Base-by-base conservation (phyloP, 2,888 invertebrate species). In the Athalia rosae region DNA sequence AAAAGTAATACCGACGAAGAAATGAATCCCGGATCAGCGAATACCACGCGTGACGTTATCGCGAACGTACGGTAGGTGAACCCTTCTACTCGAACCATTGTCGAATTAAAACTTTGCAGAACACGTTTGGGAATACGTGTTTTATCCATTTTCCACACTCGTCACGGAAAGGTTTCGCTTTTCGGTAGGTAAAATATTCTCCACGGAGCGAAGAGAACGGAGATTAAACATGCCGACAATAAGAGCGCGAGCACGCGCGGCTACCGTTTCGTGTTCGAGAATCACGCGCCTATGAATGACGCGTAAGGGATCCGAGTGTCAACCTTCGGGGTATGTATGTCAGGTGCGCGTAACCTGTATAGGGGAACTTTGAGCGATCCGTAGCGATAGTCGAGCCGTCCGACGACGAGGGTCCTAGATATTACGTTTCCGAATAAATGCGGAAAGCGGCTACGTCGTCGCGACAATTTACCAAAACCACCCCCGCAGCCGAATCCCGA, bases 231-330 rank as follows among this genome's bases (percentile, higher is more conserved):
- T 45, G 13, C 58, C 13, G 58, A 45, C 58, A 15, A 69, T 48
- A 67, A n/a, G 4, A 11, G 4, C n/a, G 9, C 5, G 41, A 50
- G 67, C 43, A 58, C 69, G 45, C 45, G n/a, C 13, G 69, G 58
- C 69, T 58, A 71, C 45, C 41, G 71, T 71, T 56, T 41, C 45
- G 69, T 71, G 69, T 71, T 58, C 71, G 45, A 71, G 71, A 56
- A 71, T 71, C 58, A 71, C 58, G 45, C 5, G 41, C 5, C 11
- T 5, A 11, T 67, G 67, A 67, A 67, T 67, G 67, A 67, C 67
- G 67, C 28, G 50, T 28, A 67, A 67, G 67, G 53, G 41, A 50
- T 67, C 48, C 50, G 45, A 67, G 53, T n/a, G 50, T 67, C 67
- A 67, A 41, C 53, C 53, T 53, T n/a, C n/a, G 4, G n/a, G 53